phyloP scores from a whole-genome alignment of 2,113 vertebrate species.

The Microcebus murinus region DNA sequence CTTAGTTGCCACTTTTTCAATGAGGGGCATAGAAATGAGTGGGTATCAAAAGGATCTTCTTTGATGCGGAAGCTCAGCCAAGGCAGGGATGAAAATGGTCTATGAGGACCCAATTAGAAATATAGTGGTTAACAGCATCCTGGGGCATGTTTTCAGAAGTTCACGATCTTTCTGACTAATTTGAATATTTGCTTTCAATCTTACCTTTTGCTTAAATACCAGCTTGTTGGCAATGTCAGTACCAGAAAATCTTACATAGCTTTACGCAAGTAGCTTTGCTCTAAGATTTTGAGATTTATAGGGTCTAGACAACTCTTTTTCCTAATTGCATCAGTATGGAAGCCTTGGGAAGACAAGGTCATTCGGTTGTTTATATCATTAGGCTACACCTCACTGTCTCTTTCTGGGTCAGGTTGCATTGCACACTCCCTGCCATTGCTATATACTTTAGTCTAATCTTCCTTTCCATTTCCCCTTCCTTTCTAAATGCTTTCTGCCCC shows the following conservation, averaged over 20 bases:
- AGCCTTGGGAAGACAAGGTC: neutral
- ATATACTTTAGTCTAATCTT: neutral
- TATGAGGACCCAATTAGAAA: neutral
- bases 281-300: neutral
- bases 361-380: neutral
- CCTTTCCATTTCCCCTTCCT: neutral
- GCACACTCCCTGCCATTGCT: no score
- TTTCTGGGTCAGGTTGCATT: neutral
- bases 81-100: neutral
- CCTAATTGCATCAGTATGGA: neutral
- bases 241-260: conserved; percentile 15
- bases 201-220: conserved; percentile 8
- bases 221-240: neutral
- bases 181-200: conserved; percentile 42
- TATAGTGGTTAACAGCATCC: neutral
- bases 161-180: neutral
- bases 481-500: neutral
- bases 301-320: neutral
- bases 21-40: neutral
- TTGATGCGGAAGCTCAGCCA: neutral
- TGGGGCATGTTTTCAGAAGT: neutral
- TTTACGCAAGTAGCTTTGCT: neutral
- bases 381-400: neutral
- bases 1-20: neutral
- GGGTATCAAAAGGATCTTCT: neutral